phyloP scores from a whole-genome alignment of 2,888 invertebrate genomes.

The Sepiola atlantica region DNA sequence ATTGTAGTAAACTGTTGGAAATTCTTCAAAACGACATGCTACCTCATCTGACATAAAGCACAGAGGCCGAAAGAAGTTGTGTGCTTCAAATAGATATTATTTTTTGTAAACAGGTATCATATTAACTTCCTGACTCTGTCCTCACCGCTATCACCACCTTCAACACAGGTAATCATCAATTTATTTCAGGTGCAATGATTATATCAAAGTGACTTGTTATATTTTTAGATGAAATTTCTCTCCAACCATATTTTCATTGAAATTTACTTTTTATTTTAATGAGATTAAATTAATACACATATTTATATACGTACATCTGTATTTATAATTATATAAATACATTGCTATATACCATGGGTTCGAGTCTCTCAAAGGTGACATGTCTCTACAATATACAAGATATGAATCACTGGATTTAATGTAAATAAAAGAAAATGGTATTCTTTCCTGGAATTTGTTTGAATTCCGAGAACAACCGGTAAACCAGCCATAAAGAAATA shows the following conservation, averaged over 20 bases:
- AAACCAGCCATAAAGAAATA: too few relatives aligned
- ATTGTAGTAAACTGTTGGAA: conserved; percentile 67
- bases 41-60: not conserved
- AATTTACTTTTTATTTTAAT: not conserved
- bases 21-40: conserved; percentile 60
- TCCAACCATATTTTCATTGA: not conserved
- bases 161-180: not conserved
- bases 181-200: not conserved
- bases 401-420: too few relatives aligned
- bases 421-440: too few relatives aligned
- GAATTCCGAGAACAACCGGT: too few relatives aligned
- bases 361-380: too few relatives aligned
- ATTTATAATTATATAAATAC: too few relatives aligned
- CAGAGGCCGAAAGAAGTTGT: not conserved
- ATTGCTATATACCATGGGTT: too few relatives aligned
- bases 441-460: too few relatives aligned
- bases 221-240: not conserved
- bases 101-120: not conserved
- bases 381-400: too few relatives aligned
- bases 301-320: too few relatives aligned
- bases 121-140: not conserved
- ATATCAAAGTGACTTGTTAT: not conserved
- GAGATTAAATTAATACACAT: not conserved
- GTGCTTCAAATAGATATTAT: not conserved
- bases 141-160: not conserved